Evolutionary conservation across 2,797 vertebrate genomes (phyloP).

Genomic region (Sphaeramia orbicularis): DNA sequence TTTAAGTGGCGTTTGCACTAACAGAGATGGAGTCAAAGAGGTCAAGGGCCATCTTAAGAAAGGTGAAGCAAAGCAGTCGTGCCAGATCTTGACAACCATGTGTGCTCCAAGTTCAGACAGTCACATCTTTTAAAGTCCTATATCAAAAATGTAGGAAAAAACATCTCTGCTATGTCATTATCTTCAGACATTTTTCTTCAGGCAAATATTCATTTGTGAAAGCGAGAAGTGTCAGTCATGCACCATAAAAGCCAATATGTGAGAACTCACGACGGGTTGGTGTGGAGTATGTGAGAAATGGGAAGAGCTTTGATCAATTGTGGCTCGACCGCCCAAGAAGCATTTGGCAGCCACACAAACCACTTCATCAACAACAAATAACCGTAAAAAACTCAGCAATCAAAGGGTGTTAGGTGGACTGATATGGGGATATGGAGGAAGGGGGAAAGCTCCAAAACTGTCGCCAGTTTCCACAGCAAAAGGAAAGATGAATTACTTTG

Average conservation of each 20-base stretch:
- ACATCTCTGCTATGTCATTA: not conserved
- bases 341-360: constrained; percentile 4
- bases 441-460: not conserved
- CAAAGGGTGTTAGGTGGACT: not conserved
- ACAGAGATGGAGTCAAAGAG: constrained; percentile 33
- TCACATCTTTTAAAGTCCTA: constrained; percentile 10
- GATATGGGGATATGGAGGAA: not conserved
- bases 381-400: not conserved
- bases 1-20: constrained; percentile 31
- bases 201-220: constrained; percentile 4
- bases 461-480: not conserved
- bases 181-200: not conserved
- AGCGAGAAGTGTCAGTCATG: not conserved
- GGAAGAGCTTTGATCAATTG: constrained; percentile 3
- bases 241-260: not conserved
- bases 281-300: not conserved
- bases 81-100: constrained; percentile 9
- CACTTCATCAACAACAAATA: constrained; percentile 23
- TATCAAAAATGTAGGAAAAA: constrained; percentile 1
- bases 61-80: constrained; percentile 21
- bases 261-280: not conserved
- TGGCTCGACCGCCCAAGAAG: not conserved
- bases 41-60: constrained; percentile 53
- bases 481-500: not conserved
- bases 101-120: not conserved